Evolutionary conservation across 1,140 invertebrate genomes (phyloP).

Genomic region (Brachionus koreanus): DNA sequence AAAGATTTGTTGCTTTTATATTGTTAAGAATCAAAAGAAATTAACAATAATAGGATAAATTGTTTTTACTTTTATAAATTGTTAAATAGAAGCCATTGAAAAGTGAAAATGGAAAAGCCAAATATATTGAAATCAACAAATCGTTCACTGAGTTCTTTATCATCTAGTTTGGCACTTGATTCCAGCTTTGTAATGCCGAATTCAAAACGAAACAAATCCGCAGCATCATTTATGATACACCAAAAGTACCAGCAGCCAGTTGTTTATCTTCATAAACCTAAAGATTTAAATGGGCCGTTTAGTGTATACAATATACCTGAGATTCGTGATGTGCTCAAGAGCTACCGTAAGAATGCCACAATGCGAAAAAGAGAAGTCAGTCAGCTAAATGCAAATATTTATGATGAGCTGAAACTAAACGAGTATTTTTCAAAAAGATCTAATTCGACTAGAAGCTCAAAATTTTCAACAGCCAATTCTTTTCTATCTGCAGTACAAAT

Average conservation of each 20-base stretch:
- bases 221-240: background rate
- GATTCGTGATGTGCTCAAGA: background rate
- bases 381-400: background rate
- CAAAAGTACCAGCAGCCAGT: conserved; percentile 8
- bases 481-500: background rate
- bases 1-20: background rate
- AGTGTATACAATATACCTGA: conserved; percentile 28
- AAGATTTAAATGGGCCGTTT: background rate
- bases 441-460: background rate
- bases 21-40: background rate
- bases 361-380: background rate
- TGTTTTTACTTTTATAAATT: background rate
- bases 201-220: background rate
- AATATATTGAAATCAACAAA: background rate
- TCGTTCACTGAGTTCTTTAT: background rate
- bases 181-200: background rate
- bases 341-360: background rate
- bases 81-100: background rate
- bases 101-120: background rate
- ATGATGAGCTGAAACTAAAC: background rate
- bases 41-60: background rate
- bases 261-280: background rate
- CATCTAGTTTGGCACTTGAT: background rate
- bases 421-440: background rate
- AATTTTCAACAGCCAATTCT: background rate